Conservation (phyloP, 2,797 vertebrate genomes). For the Taenioides sp. region DNA sequence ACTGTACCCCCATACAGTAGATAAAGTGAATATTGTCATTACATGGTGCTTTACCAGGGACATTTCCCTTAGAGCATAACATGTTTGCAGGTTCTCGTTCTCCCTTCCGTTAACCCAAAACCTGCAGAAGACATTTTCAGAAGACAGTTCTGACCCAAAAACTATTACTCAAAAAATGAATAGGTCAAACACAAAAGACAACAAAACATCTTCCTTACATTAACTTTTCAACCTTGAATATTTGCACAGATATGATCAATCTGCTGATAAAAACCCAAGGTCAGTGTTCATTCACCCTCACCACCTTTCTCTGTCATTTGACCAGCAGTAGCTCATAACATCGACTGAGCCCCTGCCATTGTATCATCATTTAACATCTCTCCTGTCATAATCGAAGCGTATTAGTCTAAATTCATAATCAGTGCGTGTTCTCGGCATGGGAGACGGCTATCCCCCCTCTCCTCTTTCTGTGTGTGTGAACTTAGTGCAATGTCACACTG, state of each 20-base stretch:
- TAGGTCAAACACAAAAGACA: too few relatives aligned
- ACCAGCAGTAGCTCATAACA: background rate
- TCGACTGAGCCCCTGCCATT: background rate
- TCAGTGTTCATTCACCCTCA: background rate
- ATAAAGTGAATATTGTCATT: too few relatives aligned
- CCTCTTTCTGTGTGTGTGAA: constrained; percentile 17
- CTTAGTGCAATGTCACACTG: constrained; percentile 18
- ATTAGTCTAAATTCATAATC: constrained; percentile 55
- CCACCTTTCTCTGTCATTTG: background rate
- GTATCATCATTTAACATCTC: constrained; percentile 38
- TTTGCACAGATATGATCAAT: background rate
- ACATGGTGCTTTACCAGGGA: too few relatives aligned
- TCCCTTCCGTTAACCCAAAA: too few relatives aligned
- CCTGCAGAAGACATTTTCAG: too few relatives aligned
- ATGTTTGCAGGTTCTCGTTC: too few relatives aligned
- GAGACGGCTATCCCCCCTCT: background rate
- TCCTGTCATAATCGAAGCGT: constrained; percentile 44
- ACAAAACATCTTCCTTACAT: too few relatives aligned
- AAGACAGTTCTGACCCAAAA: background rate
- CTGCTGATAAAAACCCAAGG: background rate
- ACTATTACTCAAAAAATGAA: background rate
- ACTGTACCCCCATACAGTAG: too few relatives aligned
- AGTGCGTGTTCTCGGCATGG: constrained; percentile 8
- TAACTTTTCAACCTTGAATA: background rate
- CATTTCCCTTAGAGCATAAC: too few relatives aligned